phyloP scores from a whole-genome alignment of 1,140 invertebrate genomes.

The Hestina assimilis region DNA sequence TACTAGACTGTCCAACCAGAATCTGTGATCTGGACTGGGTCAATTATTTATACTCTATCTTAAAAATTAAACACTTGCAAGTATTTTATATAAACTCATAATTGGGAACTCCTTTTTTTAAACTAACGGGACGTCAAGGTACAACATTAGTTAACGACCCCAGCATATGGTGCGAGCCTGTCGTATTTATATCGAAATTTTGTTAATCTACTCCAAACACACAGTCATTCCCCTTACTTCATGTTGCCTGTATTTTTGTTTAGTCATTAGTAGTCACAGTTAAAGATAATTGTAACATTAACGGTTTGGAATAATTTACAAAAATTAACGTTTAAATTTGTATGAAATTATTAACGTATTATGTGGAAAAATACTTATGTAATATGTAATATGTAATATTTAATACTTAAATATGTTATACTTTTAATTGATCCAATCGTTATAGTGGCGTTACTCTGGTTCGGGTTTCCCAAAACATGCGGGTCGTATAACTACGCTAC shows the following conservation, averaged over 20 bases:
- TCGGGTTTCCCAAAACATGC: no score
- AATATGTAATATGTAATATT: no score
- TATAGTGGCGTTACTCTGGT: background rate
- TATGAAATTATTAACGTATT: no score
- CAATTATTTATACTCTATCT: no score
- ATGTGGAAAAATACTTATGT: background rate
- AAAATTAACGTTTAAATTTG: no score
- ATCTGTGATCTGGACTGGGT: no score
- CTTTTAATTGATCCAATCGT: no score
- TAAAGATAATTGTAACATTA: background rate
- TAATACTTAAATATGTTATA: no score
- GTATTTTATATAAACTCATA: no score
- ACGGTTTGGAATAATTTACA: background rate
- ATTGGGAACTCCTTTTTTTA: background rate
- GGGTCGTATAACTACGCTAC: no score
- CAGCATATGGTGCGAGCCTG: slow-evolving; percentile 51
- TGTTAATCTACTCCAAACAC: slow-evolving; percentile 59
- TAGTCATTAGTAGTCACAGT: slow-evolving; percentile 6
- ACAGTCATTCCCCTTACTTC: slow-evolving; percentile 36
- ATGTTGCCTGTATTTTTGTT: slow-evolving; percentile 11
- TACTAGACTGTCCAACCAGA: no score
- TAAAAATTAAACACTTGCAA: no score
- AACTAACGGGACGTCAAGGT: slow-evolving; percentile 14
- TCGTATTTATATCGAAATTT: slow-evolving; percentile 50
- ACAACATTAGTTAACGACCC: slow-evolving; percentile 40